Evolutionary conservation across 2,113 vertebrate genomes (phyloP).

Genomic region (Puma concolor): DNA sequence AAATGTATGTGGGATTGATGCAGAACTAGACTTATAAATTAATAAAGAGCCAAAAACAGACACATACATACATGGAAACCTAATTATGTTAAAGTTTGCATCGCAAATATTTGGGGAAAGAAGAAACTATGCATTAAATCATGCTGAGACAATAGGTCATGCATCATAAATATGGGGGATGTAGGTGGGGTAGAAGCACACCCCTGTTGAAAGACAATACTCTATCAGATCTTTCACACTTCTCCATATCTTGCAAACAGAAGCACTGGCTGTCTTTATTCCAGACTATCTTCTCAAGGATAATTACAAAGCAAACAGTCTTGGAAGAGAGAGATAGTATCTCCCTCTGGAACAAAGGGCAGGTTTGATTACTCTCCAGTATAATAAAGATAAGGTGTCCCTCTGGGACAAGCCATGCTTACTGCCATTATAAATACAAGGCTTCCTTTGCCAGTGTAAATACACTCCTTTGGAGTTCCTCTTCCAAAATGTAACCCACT

Average conservation of each 20-base stretch:
- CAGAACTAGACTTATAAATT: not conserved
- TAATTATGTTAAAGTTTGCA: not conserved
- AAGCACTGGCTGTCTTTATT: not conserved
- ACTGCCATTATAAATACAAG: not conserved
- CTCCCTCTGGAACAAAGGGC: not conserved
- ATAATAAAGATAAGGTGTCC: not conserved
- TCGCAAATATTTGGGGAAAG: not conserved
- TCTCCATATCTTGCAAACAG: not conserved
- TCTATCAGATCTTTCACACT: not conserved
- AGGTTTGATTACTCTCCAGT: not conserved
- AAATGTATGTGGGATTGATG: not conserved
- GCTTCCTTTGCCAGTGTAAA: not conserved
- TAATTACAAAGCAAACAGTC: not conserved
- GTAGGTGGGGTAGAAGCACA: not conserved
- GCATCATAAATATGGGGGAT: not conserved
- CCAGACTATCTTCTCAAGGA: not conserved
- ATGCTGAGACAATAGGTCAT: not conserved
- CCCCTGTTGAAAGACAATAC: not conserved
- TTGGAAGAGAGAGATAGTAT: not conserved
- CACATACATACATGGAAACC: not conserved
- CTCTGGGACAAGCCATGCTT: not conserved
- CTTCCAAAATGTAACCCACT: not conserved
- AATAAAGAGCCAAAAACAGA: not conserved
- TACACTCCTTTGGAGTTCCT: not conserved
- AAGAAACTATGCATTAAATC: not conserved